Conservation (phyloP, 2,113 vertebrate species). For the Cephalopterus ornatus region DNA sequence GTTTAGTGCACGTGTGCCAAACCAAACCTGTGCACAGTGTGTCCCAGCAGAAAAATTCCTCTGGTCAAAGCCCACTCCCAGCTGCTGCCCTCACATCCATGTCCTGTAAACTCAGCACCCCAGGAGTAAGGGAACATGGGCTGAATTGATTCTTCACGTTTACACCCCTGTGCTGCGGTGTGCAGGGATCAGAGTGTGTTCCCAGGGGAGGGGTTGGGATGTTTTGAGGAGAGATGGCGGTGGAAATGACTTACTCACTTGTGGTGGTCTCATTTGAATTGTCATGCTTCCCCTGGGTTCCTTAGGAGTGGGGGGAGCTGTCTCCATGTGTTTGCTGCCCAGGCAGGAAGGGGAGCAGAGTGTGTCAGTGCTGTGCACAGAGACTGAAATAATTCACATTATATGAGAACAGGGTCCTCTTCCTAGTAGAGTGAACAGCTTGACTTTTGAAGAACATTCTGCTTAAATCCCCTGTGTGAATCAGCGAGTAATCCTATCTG, state of each 20-base stretch:
- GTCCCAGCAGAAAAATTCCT: neutral
- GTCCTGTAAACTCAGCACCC: neutral
- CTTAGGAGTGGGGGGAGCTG: neutral
- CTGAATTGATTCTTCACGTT: neutral
- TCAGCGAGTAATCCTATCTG: neutral
- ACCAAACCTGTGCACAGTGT: neutral
- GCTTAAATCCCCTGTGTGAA: neutral
- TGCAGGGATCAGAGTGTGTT: neutral
- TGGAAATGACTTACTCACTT: neutral
- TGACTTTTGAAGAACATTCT: neutral
- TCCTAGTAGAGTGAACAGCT: neutral
- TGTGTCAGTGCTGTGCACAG: neutral
- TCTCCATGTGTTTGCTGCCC: neutral
- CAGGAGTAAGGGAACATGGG: neutral
- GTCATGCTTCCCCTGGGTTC: fast-evolving
- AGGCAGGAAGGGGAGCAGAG: neutral
- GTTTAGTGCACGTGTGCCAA: neutral
- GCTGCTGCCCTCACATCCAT: neutral
- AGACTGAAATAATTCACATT: neutral
- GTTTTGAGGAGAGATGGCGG: neutral
- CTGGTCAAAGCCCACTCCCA: neutral
- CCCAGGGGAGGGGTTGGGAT: neutral
- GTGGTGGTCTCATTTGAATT: neutral
- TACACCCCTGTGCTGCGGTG: neutral
- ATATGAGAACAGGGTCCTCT: neutral